phyloP scores from a whole-genome alignment of 2,797 vertebrate species.

The Cossypha dichroa region DNA sequence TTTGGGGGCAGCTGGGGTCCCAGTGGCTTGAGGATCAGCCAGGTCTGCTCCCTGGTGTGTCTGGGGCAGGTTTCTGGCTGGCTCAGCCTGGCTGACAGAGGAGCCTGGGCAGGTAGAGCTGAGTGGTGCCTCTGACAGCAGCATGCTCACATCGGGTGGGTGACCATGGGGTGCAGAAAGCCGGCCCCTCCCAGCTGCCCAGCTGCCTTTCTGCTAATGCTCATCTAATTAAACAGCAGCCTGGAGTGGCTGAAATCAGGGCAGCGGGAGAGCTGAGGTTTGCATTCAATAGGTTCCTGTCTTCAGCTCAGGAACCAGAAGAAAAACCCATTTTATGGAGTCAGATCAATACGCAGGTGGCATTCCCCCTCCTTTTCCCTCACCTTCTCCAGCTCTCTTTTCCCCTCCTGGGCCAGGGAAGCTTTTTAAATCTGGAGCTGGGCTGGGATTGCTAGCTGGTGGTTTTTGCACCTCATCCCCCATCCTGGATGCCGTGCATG shows the following conservation, averaged over 20 bases:
- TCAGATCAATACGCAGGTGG: background rate
- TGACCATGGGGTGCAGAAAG: conserved; percentile 7
- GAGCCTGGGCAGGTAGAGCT: conserved; percentile 14
- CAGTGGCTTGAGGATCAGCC: background rate
- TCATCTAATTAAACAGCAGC: conserved; percentile 22
- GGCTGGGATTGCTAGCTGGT: background rate
- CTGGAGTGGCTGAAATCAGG: conserved; percentile 37
- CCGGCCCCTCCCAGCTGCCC: background rate
- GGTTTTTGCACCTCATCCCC: background rate
- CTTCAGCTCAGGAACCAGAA: background rate
- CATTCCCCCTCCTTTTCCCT: background rate
- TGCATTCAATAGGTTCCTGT: background rate
- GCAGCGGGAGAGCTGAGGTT: conserved; percentile 22
- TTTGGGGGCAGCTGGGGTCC: background rate
- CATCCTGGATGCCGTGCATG: background rate
- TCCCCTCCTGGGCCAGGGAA: background rate
- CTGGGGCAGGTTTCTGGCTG: conserved; percentile 25
- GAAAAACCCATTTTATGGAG: background rate
- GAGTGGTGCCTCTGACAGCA: conserved; percentile 52
- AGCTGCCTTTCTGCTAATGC: conserved; percentile 13
- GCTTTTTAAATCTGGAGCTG: background rate
- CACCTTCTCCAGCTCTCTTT: background rate
- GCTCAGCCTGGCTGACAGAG: conserved; percentile 42
- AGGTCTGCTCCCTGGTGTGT: conserved; percentile 72
- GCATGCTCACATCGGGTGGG: conserved; percentile 53